A percentile compares a stretch with the other conserved stretches of the same genome.
Evolutionary conservation across 2,888 invertebrate genomes (phyloP).

Genomic region (Conomelus anceps): DNA sequence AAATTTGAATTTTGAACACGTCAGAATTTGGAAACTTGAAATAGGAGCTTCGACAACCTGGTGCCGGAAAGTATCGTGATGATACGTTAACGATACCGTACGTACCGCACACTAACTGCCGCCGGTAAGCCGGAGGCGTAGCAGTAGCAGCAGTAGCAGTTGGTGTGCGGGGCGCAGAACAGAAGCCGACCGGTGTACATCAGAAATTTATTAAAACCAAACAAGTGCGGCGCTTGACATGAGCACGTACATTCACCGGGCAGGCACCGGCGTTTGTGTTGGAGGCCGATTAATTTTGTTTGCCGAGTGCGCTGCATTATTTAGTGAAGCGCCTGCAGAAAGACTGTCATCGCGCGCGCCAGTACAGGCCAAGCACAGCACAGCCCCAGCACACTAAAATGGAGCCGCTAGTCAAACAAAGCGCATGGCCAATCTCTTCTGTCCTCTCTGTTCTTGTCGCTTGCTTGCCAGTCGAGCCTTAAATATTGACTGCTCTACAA

Average conservation of each 20-base stretch:
- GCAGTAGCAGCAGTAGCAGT: background rate
- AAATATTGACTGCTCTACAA: background rate
- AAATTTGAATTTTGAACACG: background rate
- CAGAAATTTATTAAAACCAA: conserved; percentile 36
- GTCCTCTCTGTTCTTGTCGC: background rate
- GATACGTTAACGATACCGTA: too few species aligned
- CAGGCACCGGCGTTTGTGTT: conserved; percentile 3
- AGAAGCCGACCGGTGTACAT: conserved; percentile 28
- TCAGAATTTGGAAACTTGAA: background rate
- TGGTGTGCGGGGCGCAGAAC: background rate
- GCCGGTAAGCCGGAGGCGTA: background rate
- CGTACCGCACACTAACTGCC: background rate
- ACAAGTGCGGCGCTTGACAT: conserved; percentile 28
- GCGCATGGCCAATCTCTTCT: conserved; percentile 2
- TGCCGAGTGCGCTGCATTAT: conserved; percentile 25
- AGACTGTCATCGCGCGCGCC: background rate
- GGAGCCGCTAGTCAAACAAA: conserved; percentile 1
- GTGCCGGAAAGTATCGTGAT: background rate
- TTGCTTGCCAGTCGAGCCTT: background rate
- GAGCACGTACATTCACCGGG: background rate
- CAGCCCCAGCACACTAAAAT: background rate
- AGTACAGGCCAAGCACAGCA: background rate
- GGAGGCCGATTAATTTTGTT: conserved; percentile 26
- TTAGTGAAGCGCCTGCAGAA: conserved; percentile 4
- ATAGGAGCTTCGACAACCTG: background rate